phyloP scores from a whole-genome alignment of 2,113 vertebrate genomes.

The Lonchura striata region DNA sequence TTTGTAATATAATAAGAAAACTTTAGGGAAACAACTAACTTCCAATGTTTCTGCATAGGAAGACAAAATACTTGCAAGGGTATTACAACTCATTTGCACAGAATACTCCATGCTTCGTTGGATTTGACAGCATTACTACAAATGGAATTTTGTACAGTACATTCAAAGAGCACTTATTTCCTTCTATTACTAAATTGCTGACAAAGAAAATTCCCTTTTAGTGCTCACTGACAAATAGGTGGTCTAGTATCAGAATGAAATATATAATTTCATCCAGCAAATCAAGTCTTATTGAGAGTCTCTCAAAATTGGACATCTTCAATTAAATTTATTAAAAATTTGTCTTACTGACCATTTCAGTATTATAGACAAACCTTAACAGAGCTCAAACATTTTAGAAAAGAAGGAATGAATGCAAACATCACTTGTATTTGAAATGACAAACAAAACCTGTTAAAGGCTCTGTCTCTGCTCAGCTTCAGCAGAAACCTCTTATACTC shows the following conservation, averaged over 20 bases:
- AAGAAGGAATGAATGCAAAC: not conserved
- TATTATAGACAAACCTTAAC: not conserved
- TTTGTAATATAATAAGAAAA: not conserved
- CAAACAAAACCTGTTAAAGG: not conserved
- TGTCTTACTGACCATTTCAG: not conserved
- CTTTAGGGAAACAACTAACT: not conserved
- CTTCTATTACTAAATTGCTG: not conserved
- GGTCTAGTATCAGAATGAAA: not conserved
- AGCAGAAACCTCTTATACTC: not conserved
- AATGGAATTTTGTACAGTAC: not conserved
- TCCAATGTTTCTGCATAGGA: not conserved
- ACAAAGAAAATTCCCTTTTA: not conserved
- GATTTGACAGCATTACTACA: not conserved
- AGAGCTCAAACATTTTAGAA: not conserved
- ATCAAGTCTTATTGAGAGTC: not conserved
- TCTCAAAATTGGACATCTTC: not conserved
- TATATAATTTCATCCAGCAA: not conserved
- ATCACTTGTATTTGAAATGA: not conserved
- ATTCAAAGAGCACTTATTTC: not conserved
- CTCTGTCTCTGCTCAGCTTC: not conserved
- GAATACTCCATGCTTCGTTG: fast-evolving
- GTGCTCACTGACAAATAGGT: not conserved
- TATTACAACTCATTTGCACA: not conserved
- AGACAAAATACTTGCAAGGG: not conserved
- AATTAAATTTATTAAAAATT: not conserved